A percentile compares a stretch with the other conserved stretches of the same genome.
Evolutionary conservation across 2,113 vertebrate genomes (phyloP).

Genomic region (Neofelis nebulosa): DNA sequence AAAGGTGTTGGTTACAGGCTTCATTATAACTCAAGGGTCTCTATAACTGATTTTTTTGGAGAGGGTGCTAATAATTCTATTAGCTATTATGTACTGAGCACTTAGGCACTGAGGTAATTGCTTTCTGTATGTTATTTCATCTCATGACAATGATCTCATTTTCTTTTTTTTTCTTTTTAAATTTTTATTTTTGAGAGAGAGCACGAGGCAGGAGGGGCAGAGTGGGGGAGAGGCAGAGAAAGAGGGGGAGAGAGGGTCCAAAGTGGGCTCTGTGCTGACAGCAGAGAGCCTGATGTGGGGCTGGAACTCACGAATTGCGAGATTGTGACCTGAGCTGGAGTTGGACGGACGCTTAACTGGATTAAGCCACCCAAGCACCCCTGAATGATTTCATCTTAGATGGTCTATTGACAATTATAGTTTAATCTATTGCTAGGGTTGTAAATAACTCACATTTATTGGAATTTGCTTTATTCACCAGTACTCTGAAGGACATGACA

Average conservation of each 20-base stretch:
- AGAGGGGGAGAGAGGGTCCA: too few species aligned
- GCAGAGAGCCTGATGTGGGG: too few species aligned
- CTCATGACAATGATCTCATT: neutral
- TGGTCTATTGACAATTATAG: neutral
- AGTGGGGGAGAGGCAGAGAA: too few species aligned
- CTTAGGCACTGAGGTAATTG: neutral
- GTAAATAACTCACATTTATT: neutral
- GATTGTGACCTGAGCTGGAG: too few species aligned
- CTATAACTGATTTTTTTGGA: neutral
- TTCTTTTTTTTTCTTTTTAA: too few species aligned
- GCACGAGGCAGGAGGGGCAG: too few species aligned
- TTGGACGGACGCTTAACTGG: too few species aligned
- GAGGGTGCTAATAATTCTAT: neutral
- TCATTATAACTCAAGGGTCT: neutral
- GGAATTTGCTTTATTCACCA: neutral
- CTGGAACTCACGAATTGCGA: too few species aligned
- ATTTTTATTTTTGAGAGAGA: too few species aligned
- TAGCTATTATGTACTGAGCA: neutral
- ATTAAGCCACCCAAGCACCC: too few species aligned
- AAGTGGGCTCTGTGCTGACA: too few species aligned
- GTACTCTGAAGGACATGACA: neutral
- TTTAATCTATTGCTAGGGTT: neutral
- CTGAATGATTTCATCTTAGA: slow-evolving; percentile 26
- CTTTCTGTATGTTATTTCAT: slow-evolving; percentile 7
- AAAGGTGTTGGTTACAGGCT: neutral